These are phyloP conservation scores for Melieria omissa DNA, from an alignment of 2,888 invertebrate species.

Conservation along the genomic window DNA sequence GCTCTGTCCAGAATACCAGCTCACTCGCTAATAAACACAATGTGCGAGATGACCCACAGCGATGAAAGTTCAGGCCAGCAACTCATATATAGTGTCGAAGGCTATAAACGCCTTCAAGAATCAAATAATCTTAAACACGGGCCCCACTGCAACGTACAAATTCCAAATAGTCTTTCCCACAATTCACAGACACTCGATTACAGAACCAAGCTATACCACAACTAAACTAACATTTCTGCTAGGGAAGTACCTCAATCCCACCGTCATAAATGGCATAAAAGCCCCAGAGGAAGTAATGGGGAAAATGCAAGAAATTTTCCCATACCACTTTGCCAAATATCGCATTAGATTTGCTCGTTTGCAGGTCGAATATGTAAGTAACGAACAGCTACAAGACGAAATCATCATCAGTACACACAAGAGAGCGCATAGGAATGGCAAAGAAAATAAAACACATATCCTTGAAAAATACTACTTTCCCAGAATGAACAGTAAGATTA, in stretches of 20 bases:
- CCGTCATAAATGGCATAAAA: slow-evolving; percentile 30
- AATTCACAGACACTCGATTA: slow-evolving; percentile 34
- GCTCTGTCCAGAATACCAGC: slow-evolving; percentile 14
- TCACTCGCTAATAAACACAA: not conserved
- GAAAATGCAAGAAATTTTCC: slow-evolving; percentile 34
- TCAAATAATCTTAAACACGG: not conserved
- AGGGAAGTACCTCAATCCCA: slow-evolving; percentile 33
- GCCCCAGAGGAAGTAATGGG: slow-evolving; percentile 33
- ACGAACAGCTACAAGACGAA: slow-evolving; percentile 16
- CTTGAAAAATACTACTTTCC: slow-evolving; percentile 41
- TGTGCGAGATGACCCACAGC: slow-evolving; percentile 1
- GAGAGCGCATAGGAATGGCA: slow-evolving; percentile 14
- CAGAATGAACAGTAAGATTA: slow-evolving; percentile 34
- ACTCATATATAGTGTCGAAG: slow-evolving; percentile 16
- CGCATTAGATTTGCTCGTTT: slow-evolving; percentile 22
- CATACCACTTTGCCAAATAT: slow-evolving; percentile 28
- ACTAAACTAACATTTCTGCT: slow-evolving; percentile 26
- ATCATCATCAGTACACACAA: slow-evolving; percentile 26
- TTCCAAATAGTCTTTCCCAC: slow-evolving; percentile 32
- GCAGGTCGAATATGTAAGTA: slow-evolving; percentile 25
- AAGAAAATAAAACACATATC: slow-evolving; percentile 34
- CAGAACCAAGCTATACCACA: slow-evolving; percentile 19
- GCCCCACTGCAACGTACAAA: slow-evolving; percentile 11
- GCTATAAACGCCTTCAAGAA: not conserved
- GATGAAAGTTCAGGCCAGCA: slow-evolving; percentile 17